Conservation (phyloP, 2,113 vertebrate species). For the Protomyctophum bolini region DNA sequence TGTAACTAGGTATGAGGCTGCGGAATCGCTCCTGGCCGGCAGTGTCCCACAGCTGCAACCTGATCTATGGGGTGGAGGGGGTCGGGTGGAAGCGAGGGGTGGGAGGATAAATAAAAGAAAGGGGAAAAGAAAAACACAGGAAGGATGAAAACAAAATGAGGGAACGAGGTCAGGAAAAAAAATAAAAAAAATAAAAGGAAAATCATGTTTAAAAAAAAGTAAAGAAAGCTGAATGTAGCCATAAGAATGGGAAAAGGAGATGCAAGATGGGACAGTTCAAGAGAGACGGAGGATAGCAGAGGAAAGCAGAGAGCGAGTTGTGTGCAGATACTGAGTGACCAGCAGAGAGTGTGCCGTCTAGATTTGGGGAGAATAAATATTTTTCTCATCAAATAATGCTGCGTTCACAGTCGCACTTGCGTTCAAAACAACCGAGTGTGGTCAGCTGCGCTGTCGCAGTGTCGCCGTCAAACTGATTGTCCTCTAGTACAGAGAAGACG, state of each 20-base stretch:
- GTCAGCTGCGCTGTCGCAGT: too few species aligned
- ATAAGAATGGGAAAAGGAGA: conserved; percentile 30
- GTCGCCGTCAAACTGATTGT: too few species aligned
- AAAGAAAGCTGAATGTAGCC: conserved; percentile 43
- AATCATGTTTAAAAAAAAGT: conserved; percentile 31
- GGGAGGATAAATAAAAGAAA: conserved; percentile 74
- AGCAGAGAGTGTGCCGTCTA: conserved; percentile 36
- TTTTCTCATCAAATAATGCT: too few species aligned
- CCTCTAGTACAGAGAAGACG: too few species aligned
- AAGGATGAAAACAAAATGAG: conserved; percentile 67
- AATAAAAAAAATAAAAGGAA: conserved; percentile 30
- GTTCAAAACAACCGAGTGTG: too few species aligned
- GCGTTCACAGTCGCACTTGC: too few species aligned
- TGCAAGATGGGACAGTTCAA: too few species aligned
- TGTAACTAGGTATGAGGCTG: conserved; percentile 99
- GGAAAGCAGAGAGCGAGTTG: conserved; percentile 16
- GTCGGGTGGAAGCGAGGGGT: conserved; percentile 48
- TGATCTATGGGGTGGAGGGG: conserved; percentile 85
- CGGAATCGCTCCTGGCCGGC: conserved; percentile 98
- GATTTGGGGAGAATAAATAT: too few species aligned
- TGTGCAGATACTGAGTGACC: conserved; percentile 58
- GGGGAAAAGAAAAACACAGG: conserved; percentile 45
- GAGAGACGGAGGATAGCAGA: conserved; percentile 13
- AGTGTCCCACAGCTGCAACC: conserved; percentile 99
- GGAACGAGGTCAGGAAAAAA: conserved; percentile 69